Percentiles rank a stretch among this genome's conserved stretches.
phyloP scores from a whole-genome alignment of 2,113 vertebrate genomes.

The Rhabdomys dilectus region DNA sequence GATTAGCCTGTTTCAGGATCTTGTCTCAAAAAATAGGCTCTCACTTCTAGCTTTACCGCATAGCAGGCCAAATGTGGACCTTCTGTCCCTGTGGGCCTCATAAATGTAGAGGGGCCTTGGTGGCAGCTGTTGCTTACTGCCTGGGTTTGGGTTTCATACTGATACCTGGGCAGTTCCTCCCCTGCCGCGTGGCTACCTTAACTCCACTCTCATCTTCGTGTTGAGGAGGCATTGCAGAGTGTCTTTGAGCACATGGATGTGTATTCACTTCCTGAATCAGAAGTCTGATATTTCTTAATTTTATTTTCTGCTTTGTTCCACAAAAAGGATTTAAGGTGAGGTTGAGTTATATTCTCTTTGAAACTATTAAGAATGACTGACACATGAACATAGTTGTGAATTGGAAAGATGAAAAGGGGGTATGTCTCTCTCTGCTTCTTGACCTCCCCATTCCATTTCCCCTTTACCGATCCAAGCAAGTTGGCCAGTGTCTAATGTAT shows the following conservation, averaged over 20 bases:
- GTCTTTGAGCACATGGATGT: neutral
- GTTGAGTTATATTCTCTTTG: constrained; percentile 20
- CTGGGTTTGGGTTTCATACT: neutral
- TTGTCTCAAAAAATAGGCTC: neutral
- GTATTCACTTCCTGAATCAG: neutral
- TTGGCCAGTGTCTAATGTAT: neutral
- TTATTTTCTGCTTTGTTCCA: constrained; percentile 51
- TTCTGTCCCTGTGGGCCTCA: neutral
- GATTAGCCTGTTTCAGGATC: neutral
- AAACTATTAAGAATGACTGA: constrained; percentile 32
- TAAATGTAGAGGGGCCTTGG: neutral
- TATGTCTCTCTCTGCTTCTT: neutral
- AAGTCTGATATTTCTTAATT: constrained; percentile 47
- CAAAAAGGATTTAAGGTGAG: constrained; percentile 46
- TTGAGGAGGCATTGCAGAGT: too few species aligned
- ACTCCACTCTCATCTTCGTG: neutral
- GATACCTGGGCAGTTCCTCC: neutral
- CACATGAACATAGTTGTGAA: neutral
- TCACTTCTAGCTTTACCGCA: neutral
- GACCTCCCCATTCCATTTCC: neutral
- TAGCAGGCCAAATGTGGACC: too few species aligned
- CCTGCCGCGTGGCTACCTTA: neutral
- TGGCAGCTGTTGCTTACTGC: neutral
- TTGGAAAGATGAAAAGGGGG: constrained; percentile 3
- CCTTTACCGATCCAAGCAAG: neutral